phyloP scores from a whole-genome alignment of 1,140 invertebrate genomes.

The Scaptomyza graminum region DNA sequence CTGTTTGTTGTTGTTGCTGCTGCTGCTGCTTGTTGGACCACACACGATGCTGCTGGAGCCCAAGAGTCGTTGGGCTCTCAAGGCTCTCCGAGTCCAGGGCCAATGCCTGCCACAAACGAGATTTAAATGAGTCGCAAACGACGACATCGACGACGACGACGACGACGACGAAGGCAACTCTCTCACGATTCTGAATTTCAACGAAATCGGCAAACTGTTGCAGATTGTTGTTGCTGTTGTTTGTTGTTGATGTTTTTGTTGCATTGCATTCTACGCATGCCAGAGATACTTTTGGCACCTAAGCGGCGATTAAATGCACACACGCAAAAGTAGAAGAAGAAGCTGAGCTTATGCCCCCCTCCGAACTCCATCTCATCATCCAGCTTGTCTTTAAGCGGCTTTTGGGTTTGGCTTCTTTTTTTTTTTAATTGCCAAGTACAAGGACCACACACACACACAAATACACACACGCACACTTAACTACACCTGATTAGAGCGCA shows the following conservation, averaged over 20 bases:
- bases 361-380: conserved; percentile 13
- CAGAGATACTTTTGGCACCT: conserved; percentile 80
- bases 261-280: conserved; percentile 71
- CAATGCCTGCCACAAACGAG: conserved; percentile 67
- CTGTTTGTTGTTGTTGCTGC: conserved; percentile 29
- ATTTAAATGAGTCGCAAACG: conserved; percentile 78
- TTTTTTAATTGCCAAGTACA: conserved; percentile 73
- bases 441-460: conserved; percentile 62
- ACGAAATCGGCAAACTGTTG: conserved; percentile 64
- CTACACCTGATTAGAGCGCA: conserved; percentile 68
- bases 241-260: conserved; percentile 1
- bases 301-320: conserved; percentile 75
- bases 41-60: conserved; percentile 59
- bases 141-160: too few species aligned
- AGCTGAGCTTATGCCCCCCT: too few species aligned
- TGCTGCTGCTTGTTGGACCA: conserved; percentile 48
- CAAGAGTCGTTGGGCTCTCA: conserved; percentile 19
- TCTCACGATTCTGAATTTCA: conserved; percentile 82
- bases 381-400: conserved; percentile 43
- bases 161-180: conserved; percentile 52
- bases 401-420: conserved; percentile 18
- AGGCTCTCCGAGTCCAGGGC: conserved; percentile 20
- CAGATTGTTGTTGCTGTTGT: conserved; percentile 18
- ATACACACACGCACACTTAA: conserved; percentile 7
- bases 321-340: not conserved